Evolutionary conservation across 30 jellyfish, hydroid and myxozoan genomes (phyloP), one percentile per base, ranked within the genome.

Genomic region (Pelagia noctiluca): DNA sequence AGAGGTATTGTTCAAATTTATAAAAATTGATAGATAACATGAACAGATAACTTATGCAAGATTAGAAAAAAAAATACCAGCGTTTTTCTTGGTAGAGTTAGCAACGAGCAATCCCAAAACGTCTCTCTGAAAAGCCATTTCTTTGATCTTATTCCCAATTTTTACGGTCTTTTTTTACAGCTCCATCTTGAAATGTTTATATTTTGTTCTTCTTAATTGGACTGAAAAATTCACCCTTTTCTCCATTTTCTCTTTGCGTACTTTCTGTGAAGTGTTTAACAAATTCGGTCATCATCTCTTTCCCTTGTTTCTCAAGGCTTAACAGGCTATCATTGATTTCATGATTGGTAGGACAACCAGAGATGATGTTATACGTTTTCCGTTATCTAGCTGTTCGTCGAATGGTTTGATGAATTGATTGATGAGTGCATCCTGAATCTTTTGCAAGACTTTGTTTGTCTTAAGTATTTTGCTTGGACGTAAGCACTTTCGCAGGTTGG

Each of bases 361-460:
- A 67, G 28, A 30, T 16, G 34, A 67, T 26, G 68, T 67, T 67
- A 28, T 24, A 67, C 63, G 68, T 60, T n/a, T 22, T 10, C 35
- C 72, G 35, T 30, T 26, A 70, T 67, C 80, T 16, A 67, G 63
- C 10, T 67, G 26, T 18, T 67, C 68, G 29, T 18, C 63, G 34
- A 67, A 67, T 67, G 80, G 80, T 7, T 67, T 67, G 63, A 67
- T 67, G 80, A 67, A 28, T 26, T 67, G 38, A 16, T 67, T 30
- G 38, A 10, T 67, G 38, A 67, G 34, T 26, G 34, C 80, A 67
- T 30, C 26, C 26, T 16, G 80, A 67, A 67, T 67, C 26, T 35
- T 67, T 18, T 22, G 63, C 34, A 30, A 70, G 30, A n/a, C 35
- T 60, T 26, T 26, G 34, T 30, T n/a, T 26, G 68, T 24, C 34